Conservation (phyloP, 53 echinoderm and acorn worm genomes). For the Luidia sarsii region DNA sequence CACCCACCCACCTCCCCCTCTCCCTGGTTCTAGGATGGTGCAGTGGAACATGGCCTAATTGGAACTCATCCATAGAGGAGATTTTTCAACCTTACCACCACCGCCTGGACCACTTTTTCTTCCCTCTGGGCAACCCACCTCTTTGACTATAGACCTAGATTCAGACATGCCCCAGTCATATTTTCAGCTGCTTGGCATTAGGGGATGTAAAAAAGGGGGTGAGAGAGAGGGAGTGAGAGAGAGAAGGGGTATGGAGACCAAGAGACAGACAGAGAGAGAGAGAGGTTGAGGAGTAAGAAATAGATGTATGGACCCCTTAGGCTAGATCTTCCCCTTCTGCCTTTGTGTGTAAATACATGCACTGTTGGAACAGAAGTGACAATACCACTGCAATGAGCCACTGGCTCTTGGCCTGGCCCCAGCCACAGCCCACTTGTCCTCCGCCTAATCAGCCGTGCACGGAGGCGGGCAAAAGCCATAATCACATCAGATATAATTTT, state of each 20-base stretch:
- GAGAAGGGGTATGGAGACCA: no score
- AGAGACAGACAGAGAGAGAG: no score
- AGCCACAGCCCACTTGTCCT: background rate
- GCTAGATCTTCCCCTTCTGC: background rate
- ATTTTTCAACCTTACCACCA: no score
- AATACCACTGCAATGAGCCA: background rate
- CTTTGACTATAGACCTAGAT: no score
- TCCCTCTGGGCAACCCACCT: no score
- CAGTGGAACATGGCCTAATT: background rate
- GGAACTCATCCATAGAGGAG: background rate
- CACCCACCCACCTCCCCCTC: no score
- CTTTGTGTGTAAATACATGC: background rate
- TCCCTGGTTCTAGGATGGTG: no score
- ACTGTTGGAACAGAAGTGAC: background rate
- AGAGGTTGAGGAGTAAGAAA: no score
- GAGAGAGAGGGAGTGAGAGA: background rate
- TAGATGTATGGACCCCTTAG: no score
- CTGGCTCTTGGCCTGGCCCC: background rate
- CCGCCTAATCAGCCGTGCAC: background rate
- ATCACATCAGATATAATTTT: background rate
- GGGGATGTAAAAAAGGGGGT: background rate
- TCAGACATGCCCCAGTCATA: conserved; percentile 20
- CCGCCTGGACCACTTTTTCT: no score
- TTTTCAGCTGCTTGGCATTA: conserved; percentile 3
- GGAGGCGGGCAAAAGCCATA: background rate